phyloP scores from a whole-genome alignment of 2,113 vertebrate species.

The Dicerorhinus sumatrensis region DNA sequence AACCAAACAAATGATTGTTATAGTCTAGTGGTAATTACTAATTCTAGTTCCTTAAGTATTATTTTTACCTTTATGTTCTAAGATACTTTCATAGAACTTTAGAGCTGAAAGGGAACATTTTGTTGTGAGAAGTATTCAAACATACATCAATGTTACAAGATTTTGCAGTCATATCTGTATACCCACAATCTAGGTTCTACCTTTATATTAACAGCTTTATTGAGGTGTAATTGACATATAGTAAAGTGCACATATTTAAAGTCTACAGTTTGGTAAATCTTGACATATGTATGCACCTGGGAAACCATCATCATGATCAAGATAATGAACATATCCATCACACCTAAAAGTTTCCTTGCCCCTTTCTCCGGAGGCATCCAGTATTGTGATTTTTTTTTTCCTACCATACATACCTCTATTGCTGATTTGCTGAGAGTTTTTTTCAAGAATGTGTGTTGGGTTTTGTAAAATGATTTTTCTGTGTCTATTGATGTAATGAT shows the following conservation, averaged over 20 bases:
- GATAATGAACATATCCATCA: neutral
- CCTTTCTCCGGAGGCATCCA: neutral
- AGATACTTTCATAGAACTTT: slow-evolving; percentile 13
- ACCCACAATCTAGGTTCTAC: neutral
- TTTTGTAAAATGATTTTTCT: neutral
- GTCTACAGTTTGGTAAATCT: neutral
- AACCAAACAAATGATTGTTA: neutral
- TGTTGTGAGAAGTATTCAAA: neutral
- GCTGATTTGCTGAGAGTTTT: neutral
- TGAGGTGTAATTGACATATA: neutral
- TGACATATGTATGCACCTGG: neutral
- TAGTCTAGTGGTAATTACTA: neutral
- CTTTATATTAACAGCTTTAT: neutral
- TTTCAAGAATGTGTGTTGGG: neutral
- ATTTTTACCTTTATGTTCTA: neutral
- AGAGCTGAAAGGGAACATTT: neutral
- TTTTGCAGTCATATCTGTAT: neutral
- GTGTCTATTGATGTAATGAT: neutral
- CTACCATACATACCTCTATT: neutral
- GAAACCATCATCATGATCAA: neutral
- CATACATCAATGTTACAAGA: neutral
- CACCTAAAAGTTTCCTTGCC: neutral
- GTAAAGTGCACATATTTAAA: slow-evolving; percentile 26
- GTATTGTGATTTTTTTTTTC: neutral
- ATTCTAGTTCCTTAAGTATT: neutral